A percentile compares a stretch with the other conserved stretches of the same genome.
phyloP scores from a whole-genome alignment of 2,113 vertebrate genomes.

The Sylvilagus bachmani region DNA sequence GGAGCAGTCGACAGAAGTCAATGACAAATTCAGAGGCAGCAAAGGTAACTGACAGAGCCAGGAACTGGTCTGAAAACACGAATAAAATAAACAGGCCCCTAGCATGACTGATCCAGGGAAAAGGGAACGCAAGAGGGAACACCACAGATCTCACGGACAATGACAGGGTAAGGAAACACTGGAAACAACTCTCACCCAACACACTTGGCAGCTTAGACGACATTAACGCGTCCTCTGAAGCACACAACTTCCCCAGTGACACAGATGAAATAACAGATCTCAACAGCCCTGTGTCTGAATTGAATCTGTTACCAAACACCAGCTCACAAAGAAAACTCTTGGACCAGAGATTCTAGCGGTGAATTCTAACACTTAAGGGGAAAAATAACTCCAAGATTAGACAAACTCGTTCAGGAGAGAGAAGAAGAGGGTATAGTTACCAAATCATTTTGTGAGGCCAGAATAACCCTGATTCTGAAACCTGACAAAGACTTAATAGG shows the following conservation, averaged over 20 bases:
- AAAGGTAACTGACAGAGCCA: not conserved
- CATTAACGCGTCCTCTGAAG: slow-evolving; percentile 29
- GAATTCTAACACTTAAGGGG: slow-evolving; percentile 36
- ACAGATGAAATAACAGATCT: not conserved
- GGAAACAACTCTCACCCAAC: not conserved
- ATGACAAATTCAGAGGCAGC: not conserved
- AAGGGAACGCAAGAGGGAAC: not conserved
- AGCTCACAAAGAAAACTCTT: slow-evolving; percentile 36
- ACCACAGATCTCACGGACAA: not conserved
- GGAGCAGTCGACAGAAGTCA: not conserved
- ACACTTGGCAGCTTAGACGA: slow-evolving; percentile 1
- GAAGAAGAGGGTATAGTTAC: slow-evolving; percentile 13
- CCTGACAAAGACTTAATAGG: slow-evolving; percentile 29
- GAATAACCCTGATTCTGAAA: slow-evolving; percentile 45
- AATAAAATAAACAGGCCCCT: slow-evolving; percentile 12
- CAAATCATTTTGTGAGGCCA: slow-evolving; percentile 46
- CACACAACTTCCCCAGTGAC: not conserved
- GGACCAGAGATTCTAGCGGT: not conserved
- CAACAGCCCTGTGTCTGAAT: not conserved
- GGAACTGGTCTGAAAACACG: not conserved
- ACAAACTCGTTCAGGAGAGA: slow-evolving; percentile 51
- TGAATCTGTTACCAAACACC: slow-evolving; percentile 38
- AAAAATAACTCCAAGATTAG: slow-evolving; percentile 44
- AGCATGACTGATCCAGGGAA: not conserved
- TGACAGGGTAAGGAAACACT: not conserved